Evolutionary conservation across 2,888 invertebrate genomes (phyloP).

Genomic region (Stenodera caucasica): DNA sequence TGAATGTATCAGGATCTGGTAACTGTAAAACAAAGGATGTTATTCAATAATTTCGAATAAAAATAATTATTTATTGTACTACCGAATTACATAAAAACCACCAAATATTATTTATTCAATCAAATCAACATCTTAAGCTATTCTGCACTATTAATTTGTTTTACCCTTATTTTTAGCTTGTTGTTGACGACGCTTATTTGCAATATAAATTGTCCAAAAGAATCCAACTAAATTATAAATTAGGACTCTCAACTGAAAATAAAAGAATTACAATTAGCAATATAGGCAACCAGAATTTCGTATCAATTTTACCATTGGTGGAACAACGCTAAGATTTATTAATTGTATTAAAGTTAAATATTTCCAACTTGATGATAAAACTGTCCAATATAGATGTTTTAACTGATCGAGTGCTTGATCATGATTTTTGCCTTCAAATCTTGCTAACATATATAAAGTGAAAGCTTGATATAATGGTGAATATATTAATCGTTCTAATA

Average conservation of each 20-base stretch:
- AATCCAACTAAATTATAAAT: conserved; percentile 76
- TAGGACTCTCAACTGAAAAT: conserved; percentile 72
- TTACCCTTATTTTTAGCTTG: conserved; percentile 37
- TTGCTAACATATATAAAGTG: conserved; percentile 71
- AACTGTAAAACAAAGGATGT: neutral
- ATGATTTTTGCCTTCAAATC: conserved; percentile 77
- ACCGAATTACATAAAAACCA: neutral
- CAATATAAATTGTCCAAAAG: conserved; percentile 76
- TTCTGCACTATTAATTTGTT: neutral
- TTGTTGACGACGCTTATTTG: conserved; percentile 66
- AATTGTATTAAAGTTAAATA: conserved; percentile 75
- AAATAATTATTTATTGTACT: neutral
- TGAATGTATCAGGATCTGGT: neutral
- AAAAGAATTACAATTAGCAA: conserved; percentile 26
- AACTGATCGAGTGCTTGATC: conserved; percentile 65
- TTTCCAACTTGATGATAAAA: conserved; percentile 74
- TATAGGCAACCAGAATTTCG: conserved; percentile 21
- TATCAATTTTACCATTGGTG: conserved; percentile 79
- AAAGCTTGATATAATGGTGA: conserved; percentile 71
- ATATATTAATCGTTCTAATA: conserved; percentile 73
- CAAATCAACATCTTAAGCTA: neutral
- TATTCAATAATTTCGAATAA: neutral
- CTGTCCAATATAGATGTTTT: conserved; percentile 64
- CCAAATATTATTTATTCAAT: neutral
- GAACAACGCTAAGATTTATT: conserved; percentile 73